phyloP scores from a whole-genome alignment of 1,140 invertebrate genomes.

The Bombus soroeensis region DNA sequence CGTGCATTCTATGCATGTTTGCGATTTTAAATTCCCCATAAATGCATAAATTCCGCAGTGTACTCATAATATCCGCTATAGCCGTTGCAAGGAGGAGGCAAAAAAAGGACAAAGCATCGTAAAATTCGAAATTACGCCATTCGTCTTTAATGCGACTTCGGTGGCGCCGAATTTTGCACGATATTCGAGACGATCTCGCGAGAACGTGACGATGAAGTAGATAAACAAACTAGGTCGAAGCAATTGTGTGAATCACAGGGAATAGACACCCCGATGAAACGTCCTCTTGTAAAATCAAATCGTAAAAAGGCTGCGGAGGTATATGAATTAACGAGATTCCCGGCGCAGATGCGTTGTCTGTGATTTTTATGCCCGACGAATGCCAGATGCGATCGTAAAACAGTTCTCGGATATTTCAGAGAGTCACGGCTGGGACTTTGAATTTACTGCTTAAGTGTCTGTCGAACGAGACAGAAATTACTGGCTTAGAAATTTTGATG shows the following conservation, averaged over 20 bases:
- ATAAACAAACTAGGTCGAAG: background rate
- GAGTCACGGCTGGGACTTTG: background rate
- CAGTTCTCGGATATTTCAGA: background rate
- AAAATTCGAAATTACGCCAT: slow-evolving; percentile 4
- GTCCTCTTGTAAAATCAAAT: background rate
- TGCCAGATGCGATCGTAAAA: slow-evolving; percentile 6
- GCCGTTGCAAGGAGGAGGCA: background rate
- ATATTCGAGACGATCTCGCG: background rate
- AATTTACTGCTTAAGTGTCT: background rate
- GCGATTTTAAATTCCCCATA: background rate
- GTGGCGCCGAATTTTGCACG: slow-evolving; percentile 8
- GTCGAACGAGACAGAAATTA: background rate
- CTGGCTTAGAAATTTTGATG: background rate
- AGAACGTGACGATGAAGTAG: background rate
- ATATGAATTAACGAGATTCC: slow-evolving; percentile 17
- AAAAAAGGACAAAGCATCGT: background rate
- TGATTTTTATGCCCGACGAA: slow-evolving; percentile 19
- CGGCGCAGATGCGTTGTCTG: background rate
- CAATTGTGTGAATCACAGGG: background rate
- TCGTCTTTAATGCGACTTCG: background rate
- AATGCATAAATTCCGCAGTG: background rate
- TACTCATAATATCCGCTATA: background rate
- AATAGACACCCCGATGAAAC: background rate
- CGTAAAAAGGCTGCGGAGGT: slow-evolving; percentile 3
- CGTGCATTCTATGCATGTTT: background rate